phyloP scores from a whole-genome alignment of 2,797 vertebrate genomes.

The Microctenopoma steveboyesi region DNA sequence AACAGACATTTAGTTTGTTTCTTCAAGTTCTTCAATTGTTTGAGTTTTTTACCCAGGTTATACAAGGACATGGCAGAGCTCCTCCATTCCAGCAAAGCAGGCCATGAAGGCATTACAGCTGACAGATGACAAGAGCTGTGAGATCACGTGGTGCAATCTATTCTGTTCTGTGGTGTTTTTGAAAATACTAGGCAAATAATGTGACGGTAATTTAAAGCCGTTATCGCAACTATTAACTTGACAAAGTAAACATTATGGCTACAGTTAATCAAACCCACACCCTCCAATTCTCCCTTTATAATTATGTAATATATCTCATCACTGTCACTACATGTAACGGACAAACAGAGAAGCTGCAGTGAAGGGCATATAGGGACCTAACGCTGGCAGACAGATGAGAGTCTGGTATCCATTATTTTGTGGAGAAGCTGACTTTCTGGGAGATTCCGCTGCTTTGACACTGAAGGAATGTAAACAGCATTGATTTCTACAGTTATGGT shows the following conservation, averaged over 20 bases:
- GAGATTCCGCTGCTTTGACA: conserved; percentile 76
- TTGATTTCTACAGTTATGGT: conserved; percentile 64
- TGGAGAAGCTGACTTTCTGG: conserved; percentile 64
- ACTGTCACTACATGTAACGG: conserved; percentile 34
- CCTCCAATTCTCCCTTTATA: conserved; percentile 13
- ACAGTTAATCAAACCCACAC: conserved; percentile 44
- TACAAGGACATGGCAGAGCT: conserved; percentile 47
- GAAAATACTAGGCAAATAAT: conserved; percentile 41
- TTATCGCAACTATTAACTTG: conserved; percentile 18
- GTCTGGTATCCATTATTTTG: conserved; percentile 77
- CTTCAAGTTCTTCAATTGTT: neutral
- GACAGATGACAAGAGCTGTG: conserved; percentile 26
- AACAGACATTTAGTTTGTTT: conserved; percentile 11
- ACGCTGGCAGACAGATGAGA: conserved; percentile 35
- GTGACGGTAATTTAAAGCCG: conserved; percentile 18
- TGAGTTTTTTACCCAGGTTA: conserved; percentile 37
- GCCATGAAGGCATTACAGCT: conserved; percentile 46
- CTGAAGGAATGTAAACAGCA: conserved; percentile 76
- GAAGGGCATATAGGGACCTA: conserved; percentile 23
- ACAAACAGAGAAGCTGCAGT: conserved; percentile 17
- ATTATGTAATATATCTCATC: conserved; percentile 39
- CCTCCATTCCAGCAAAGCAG: conserved; percentile 34
- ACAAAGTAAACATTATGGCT: conserved; percentile 28
- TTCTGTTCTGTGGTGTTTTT: conserved; percentile 13
- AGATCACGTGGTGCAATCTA: conserved; percentile 47